Base-by-base conservation (phyloP, 2,113 vertebrate species). In the Otocyon megalotis region DNA sequence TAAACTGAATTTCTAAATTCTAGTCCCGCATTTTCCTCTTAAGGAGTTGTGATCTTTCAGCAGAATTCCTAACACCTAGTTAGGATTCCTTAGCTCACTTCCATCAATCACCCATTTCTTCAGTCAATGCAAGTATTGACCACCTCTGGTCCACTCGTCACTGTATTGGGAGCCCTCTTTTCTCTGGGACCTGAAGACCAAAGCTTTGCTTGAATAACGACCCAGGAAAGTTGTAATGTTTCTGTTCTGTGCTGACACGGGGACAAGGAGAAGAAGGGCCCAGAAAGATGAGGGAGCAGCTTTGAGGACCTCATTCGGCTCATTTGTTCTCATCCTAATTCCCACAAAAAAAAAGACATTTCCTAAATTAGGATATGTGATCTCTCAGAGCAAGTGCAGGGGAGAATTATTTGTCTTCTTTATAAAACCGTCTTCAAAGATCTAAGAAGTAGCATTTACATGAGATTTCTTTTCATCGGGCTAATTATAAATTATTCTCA, bases 211-310 rank as follows among this genome's bases (percentile, higher is more conserved):
- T 43, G 32, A 28, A 1, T 2, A 24, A 30, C 8, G 77, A 15
- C 50, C 12, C 22, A 12, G 15, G 32, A 22, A 48, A 54, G 14
- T 1, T 43, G 6, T 4, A 4, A 54, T 3, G 43, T 37, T 6
- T 3, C 2, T 30, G 11, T 72, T 63, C 19, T 43, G 32, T 3
- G 7, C 3, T 0, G 0, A 17, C 26, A 9, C 13, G 17, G 9
- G 12, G 12, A 26, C 60, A 43, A 50, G 37, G 16, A 17, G 2
- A 30, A 15, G 14, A 7, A 8, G 11, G 5, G 35, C 20, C 50
- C 4, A 0, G 50, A 15, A 65, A 14, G 8, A 26, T 22, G 0
- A 7, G 6, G 0, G 11, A 5, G 54, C 4, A 0, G 17, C 28
- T 50, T 28, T 48, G 15, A 67, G 30, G 53, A 12, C 1, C 15